A percentile compares a stretch with the other conserved stretches of the same genome.
Evolutionary conservation across 2,797 vertebrate species (phyloP).

Genomic region (Melanotaenia pygmaea): DNA sequence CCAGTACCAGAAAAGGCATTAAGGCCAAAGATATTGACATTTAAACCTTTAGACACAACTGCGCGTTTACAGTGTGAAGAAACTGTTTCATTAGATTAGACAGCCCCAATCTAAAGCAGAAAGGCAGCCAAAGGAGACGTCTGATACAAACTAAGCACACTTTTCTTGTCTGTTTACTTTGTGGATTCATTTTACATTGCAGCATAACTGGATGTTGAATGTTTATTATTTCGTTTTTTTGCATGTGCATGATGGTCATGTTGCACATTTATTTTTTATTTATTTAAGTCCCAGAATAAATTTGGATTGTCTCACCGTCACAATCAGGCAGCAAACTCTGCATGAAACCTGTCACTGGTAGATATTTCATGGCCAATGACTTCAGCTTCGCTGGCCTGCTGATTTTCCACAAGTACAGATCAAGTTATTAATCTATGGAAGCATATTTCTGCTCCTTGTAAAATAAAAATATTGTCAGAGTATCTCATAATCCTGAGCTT

Average conservation of each 20-base stretch:
- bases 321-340: slow-evolving; percentile 33
- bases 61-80: slow-evolving; percentile 58
- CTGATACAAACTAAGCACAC: slow-evolving; percentile 58
- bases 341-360: slow-evolving; percentile 51
- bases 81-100: slow-evolving; percentile 73
- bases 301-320: slow-evolving; percentile 53
- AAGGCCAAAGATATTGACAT: slow-evolving; percentile 73
- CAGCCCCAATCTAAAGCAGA: slow-evolving; percentile 61
- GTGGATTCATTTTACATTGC: slow-evolving; percentile 67
- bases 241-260: slow-evolving; percentile 56
- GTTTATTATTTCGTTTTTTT: too few species aligned
- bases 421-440: slow-evolving; percentile 31
- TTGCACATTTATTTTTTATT: slow-evolving; percentile 53
- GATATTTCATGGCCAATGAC: slow-evolving; percentile 53
- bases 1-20: slow-evolving; percentile 33
- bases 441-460: too few species aligned
- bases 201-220: slow-evolving; percentile 54
- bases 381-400: slow-evolving; percentile 55
- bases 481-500: too few species aligned
- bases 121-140: slow-evolving; percentile 58
- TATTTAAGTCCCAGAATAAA: slow-evolving; percentile 53
- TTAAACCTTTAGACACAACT: slow-evolving; percentile 78
- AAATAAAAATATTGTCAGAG: too few species aligned
- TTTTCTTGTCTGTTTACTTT: slow-evolving; percentile 30
- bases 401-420: slow-evolving; percentile 62